Conservation (phyloP, 64 coral and sea anemone species). For the Stichodactyla helianthus region DNA sequence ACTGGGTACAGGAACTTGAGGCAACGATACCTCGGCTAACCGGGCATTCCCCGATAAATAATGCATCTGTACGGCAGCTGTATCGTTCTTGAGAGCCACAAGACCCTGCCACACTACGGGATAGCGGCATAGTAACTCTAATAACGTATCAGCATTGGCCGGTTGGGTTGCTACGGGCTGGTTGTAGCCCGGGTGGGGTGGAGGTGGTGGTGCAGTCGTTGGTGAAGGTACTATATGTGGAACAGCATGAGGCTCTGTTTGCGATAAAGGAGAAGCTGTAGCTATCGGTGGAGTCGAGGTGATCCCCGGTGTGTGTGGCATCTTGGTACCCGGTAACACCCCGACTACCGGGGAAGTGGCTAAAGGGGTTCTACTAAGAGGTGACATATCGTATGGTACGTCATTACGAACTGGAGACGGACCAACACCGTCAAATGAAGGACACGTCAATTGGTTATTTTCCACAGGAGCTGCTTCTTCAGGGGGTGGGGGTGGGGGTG, state of each 20-base stretch:
- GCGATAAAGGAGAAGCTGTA: conserved; percentile 13
- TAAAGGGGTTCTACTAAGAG: conserved; percentile 7
- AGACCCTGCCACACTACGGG: conserved; percentile 98
- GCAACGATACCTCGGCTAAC: conserved; percentile 81
- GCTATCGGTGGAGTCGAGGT: conserved; percentile 41
- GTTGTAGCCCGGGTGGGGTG: conserved; percentile 53
- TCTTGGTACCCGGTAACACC: not conserved
- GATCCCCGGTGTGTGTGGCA: conserved; percentile 8
- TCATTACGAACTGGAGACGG: conserved; percentile 28
- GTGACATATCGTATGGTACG: conserved; percentile 1
- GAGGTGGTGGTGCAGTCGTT: conserved; percentile 33
- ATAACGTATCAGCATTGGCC: conserved; percentile 71
- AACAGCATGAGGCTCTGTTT: not conserved
- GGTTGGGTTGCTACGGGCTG: conserved; percentile 45
- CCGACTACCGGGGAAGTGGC: conserved; percentile 27
- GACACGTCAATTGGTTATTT: not conserved
- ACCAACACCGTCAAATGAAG: conserved; percentile 34
- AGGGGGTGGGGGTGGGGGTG: conserved; percentile 51
- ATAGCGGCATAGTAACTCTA: conserved; percentile 85
- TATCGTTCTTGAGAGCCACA: conserved; percentile 87
- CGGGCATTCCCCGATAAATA: conserved; percentile 82
- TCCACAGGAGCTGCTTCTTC: conserved; percentile 1
- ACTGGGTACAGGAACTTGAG: conserved; percentile 36
- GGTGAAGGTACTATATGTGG: conserved; percentile 32
- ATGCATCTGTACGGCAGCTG: conserved; percentile 96